phyloP scores from a whole-genome alignment of 2,113 vertebrate genomes.

The Cottus gobio region DNA sequence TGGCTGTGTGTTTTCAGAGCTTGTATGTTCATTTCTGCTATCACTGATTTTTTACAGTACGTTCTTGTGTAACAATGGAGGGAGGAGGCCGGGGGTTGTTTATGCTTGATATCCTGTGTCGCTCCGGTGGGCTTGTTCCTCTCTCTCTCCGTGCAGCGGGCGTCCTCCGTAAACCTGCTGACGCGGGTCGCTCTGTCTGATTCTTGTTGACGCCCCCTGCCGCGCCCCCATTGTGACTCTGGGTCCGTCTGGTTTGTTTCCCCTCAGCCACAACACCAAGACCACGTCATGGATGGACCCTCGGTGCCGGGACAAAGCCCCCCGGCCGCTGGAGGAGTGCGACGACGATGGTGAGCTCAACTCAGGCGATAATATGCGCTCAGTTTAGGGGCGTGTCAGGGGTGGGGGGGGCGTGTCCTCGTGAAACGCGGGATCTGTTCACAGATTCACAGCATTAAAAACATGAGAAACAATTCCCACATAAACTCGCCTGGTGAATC shows the following conservation, averaged over 20 bases:
- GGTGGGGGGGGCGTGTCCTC: too few species aligned
- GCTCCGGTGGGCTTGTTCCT: constrained; percentile 35
- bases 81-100: constrained; percentile 40
- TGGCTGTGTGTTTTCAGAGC: constrained; percentile 72
- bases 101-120: constrained; percentile 34
- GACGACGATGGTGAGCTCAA: constrained; percentile 99
- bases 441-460: not conserved
- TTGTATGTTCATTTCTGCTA: constrained; percentile 74
- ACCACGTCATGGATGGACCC: constrained; percentile 99
- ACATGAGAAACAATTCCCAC: not conserved
- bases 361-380: too few species aligned
- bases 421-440: too few species aligned
- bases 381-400: too few species aligned
- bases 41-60: constrained; percentile 64
- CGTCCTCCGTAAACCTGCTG: constrained; percentile 68
- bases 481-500: constrained; percentile 4
- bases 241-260: constrained; percentile 54
- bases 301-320: constrained; percentile 94
- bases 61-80: constrained; percentile 57
- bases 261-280: constrained; percentile 97
- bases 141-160: constrained; percentile 49
- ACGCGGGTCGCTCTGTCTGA: constrained; percentile 45
- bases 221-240: constrained; percentile 50
- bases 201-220: constrained; percentile 49
- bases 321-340: constrained; percentile 97